These are phyloP conservation scores for Oplegnathus fasciatus DNA, from an alignment of 2,113 vertebrate species.

Conservation along the genomic window DNA sequence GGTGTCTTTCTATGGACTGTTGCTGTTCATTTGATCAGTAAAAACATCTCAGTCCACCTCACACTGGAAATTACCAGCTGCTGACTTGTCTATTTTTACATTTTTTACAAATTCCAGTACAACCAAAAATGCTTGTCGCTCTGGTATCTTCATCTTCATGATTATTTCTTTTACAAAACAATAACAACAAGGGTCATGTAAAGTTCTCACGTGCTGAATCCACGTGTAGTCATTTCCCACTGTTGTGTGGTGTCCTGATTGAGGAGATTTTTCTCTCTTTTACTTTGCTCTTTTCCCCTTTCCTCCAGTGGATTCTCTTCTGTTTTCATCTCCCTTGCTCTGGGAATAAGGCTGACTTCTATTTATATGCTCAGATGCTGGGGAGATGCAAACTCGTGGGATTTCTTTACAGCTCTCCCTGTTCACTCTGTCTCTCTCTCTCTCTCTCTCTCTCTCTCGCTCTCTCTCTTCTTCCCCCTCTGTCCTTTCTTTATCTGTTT, in stretches of 20 bases:
- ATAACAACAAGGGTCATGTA: conserved; percentile 15
- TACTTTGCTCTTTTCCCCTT: conserved; percentile 50
- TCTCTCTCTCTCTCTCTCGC: conserved; percentile 20
- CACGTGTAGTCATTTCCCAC: conserved; percentile 41
- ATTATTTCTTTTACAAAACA: background rate
- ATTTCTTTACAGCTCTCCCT: conserved; percentile 75
- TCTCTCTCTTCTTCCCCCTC: conserved; percentile 18
- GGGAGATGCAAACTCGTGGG: conserved; percentile 78
- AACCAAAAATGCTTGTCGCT: background rate
- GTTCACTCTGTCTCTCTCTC: conserved; percentile 45
- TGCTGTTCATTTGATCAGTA: background rate
- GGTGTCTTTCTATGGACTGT: background rate
- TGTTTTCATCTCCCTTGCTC: conserved; percentile 70
- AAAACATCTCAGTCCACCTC: background rate
- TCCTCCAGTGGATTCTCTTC: conserved; percentile 64
- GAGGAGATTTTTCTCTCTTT: conserved; percentile 51
- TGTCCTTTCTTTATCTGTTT: conserved; percentile 60
- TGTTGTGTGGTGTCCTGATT: conserved; percentile 66
- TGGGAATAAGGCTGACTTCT: conserved; percentile 81
- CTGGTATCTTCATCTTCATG: too few relatives aligned
- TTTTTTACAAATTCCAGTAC: background rate
- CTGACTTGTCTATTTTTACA: background rate
- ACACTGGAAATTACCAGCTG: background rate
- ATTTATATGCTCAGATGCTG: conserved; percentile 83
- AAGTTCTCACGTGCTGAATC: conserved; percentile 40